phyloP scores from a whole-genome alignment of 2,888 invertebrate genomes.

The Pachliopta kotzebuea region DNA sequence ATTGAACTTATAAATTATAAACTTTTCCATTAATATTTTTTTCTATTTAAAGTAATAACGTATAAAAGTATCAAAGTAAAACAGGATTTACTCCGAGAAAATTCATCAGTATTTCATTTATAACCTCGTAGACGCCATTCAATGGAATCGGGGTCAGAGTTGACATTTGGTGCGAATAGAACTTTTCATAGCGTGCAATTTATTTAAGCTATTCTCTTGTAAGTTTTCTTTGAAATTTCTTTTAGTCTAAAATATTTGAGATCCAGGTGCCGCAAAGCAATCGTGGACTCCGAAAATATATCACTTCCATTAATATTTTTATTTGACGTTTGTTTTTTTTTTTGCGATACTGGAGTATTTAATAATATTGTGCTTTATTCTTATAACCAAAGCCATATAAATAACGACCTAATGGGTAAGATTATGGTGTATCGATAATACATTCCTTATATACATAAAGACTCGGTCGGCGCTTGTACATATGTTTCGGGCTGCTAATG shows the following conservation, averaged over 20 bases:
- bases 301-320: not conserved
- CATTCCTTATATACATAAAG: not conserved
- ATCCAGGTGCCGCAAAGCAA: too few relatives aligned
- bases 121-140: not conserved
- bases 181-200: constrained; percentile 2
- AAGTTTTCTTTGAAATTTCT: not conserved
- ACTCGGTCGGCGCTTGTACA: constrained; percentile 7
- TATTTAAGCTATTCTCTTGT: not conserved
- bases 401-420: not conserved
- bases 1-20: too few relatives aligned
- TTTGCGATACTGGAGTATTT: too few relatives aligned
- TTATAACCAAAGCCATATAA: not conserved
- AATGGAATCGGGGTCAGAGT: constrained; percentile 2
- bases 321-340: not conserved
- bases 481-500: constrained; percentile 22
- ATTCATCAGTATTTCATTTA: constrained; percentile 1
- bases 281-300: too few relatives aligned
- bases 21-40: not conserved
- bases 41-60: not conserved
- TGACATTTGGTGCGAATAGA: not conserved
- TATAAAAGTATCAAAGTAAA: not conserved
- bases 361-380: too few relatives aligned
- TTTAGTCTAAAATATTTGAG: not conserved
- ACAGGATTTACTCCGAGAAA: not conserved
- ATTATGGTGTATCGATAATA: not conserved